phyloP scores from a whole-genome alignment of 2,888 invertebrate species.

The Odontocolon sp. region DNA sequence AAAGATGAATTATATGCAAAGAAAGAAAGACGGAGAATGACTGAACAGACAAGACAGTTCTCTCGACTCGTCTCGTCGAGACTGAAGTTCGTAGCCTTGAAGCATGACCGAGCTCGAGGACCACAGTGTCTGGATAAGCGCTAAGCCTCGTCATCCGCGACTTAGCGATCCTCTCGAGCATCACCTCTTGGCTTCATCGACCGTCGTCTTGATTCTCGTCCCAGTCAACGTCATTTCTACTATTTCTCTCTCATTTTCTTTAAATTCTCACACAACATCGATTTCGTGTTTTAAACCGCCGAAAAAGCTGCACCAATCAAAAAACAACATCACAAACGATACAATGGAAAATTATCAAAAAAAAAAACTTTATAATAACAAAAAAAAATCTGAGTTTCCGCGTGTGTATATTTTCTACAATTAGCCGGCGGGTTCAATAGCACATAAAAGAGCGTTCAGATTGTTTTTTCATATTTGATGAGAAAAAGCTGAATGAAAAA shows the following conservation, averaged over 20 bases:
- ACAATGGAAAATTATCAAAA: slow-evolving; percentile 9
- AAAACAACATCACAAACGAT: not conserved
- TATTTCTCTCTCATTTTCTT: too few relatives aligned
- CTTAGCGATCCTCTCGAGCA: not conserved
- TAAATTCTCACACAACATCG: not conserved
- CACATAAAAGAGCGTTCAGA: slow-evolving; percentile 1
- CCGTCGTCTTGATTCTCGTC: slow-evolving; percentile 5
- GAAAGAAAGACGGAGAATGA: not conserved
- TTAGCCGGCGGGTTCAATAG: slow-evolving; percentile 13
- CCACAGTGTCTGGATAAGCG: not conserved
- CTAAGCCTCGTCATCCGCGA: not conserved
- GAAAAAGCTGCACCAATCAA: not conserved
- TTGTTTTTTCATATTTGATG: slow-evolving; percentile 12
- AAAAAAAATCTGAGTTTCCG: not conserved
- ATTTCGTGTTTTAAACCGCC: slow-evolving; percentile 5
- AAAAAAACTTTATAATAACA: not conserved
- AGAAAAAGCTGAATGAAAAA: slow-evolving; percentile 14
- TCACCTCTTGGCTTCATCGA: not conserved
- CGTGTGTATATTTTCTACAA: not conserved
- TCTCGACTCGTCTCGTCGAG: not conserved
- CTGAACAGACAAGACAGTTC: not conserved
- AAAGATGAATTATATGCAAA: slow-evolving; percentile 4
- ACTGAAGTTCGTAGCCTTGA: not conserved
- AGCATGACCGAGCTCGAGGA: not conserved
- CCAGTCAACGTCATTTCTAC: not conserved